phyloP scores from a whole-genome alignment of 2,888 invertebrate genomes.

The Coelinius sp. region DNA sequence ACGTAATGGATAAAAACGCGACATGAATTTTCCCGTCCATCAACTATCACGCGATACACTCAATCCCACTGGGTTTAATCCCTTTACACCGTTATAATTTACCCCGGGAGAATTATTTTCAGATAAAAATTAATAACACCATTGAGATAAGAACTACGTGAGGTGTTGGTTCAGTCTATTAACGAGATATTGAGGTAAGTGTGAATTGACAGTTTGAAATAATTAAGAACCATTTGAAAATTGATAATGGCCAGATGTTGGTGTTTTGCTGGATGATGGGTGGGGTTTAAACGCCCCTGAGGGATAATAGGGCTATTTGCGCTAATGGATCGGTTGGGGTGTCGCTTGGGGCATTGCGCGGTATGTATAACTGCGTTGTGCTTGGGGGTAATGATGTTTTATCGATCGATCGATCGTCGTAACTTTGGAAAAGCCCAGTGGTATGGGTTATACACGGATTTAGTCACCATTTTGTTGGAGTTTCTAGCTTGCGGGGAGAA shows the following conservation, averaged over 20 bases:
- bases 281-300: conserved; percentile 1
- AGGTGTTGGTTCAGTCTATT: not conserved
- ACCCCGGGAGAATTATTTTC: not conserved
- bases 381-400: conserved; percentile 40
- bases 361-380: not conserved
- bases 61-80: not conserved
- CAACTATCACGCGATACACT: conserved; percentile 54
- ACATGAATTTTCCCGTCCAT: conserved; percentile 53
- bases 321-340: conserved; percentile 38
- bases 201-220: conserved; percentile 11
- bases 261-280: not conserved
- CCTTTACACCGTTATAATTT: not conserved
- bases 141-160: not conserved
- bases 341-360: conserved; percentile 6
- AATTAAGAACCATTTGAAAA: conserved; percentile 38
- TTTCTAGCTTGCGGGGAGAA: conserved; percentile 30
- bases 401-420: conserved; percentile 37
- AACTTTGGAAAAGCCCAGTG: conserved; percentile 34
- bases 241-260: conserved; percentile 31
- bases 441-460: not conserved
- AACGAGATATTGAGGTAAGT: not conserved
- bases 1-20: no score
- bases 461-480: not conserved
- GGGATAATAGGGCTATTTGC: conserved; percentile 34
- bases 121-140: not conserved